A percentile compares a stretch with the other conserved stretches of the same genome.
Conservation (phyloP, 2,888 invertebrate genomes). For the Limnephilus auricula region DNA sequence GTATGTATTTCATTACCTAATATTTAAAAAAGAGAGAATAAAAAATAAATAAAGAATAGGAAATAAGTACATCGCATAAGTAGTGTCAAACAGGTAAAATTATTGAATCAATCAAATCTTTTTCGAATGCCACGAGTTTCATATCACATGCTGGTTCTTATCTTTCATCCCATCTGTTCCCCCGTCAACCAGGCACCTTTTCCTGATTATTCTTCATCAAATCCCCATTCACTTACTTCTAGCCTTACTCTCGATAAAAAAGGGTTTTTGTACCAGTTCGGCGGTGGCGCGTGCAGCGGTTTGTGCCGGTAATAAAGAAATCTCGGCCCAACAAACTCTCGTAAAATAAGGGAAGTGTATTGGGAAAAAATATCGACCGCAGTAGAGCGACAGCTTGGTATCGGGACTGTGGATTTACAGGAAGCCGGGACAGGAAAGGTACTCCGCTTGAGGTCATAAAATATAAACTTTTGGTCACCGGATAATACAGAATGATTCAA, state of each 20-base stretch:
- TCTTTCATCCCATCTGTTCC: conserved; percentile 24
- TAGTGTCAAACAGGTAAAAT: neutral
- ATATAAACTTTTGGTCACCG: neutral
- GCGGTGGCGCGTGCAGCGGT: conserved; percentile 34
- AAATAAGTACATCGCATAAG: neutral
- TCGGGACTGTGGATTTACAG: conserved; percentile 22
- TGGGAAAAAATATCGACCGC: conserved; percentile 31
- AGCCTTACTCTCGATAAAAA: conserved; percentile 6
- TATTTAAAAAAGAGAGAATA: no score
- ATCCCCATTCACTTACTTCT: conserved; percentile 5
- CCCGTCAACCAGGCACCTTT: neutral
- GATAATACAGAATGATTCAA: no score
- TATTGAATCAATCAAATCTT: neutral
- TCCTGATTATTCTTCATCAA: conserved; percentile 14
- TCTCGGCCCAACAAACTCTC: conserved; percentile 33
- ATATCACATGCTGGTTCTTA: neutral
- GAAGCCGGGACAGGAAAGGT: neutral
- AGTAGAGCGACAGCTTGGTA: conserved; percentile 41
- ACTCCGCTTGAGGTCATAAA: neutral
- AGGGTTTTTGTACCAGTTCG: neutral
- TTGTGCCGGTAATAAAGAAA: conserved; percentile 36
- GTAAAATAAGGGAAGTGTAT: conserved; percentile 42
- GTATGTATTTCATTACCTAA: neutral
- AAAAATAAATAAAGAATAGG: neutral
- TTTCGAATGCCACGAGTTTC: neutral